Conservation (phyloP, 2,888 invertebrate genomes). For the Hyles lineata region DNA sequence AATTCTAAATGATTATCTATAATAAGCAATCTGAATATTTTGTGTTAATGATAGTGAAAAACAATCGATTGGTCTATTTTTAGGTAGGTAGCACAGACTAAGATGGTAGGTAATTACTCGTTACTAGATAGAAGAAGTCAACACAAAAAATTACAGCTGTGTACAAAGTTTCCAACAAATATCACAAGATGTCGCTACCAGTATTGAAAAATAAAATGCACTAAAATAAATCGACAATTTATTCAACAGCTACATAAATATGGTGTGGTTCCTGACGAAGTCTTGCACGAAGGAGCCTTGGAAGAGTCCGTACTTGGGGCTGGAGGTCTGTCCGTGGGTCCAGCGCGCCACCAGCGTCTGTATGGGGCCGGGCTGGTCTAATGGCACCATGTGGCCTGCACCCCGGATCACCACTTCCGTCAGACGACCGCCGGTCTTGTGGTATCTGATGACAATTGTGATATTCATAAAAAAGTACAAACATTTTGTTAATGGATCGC, state of each 20-base stretch:
- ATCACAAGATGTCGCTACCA: no score
- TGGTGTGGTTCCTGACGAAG: constrained; percentile 14
- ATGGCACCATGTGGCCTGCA: constrained; percentile 87
- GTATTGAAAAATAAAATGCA: neutral
- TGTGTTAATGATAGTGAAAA: no score
- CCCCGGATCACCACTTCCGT: constrained; percentile 85
- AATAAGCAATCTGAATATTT: no score
- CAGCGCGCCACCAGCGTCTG: constrained; percentile 84
- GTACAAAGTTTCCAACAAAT: no score
- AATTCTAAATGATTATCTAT: no score
- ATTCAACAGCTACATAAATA: constrained; percentile 11
- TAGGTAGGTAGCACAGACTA: no score
- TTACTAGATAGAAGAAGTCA: no score
- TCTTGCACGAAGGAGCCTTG: constrained; percentile 15
- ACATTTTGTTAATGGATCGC: neutral
- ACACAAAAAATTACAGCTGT: no score
- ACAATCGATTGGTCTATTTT: no score
- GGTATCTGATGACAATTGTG: constrained; percentile 68
- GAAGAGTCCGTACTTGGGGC: neutral
- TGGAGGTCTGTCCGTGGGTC: constrained; percentile 55
- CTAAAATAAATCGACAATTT: neutral
- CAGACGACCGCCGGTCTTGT: constrained; percentile 80
- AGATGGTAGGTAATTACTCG: no score
- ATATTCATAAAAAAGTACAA: neutral
- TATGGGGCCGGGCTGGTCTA: constrained; percentile 83